A percentile compares a stretch with the other conserved stretches of the same genome.
These are phyloP conservation scores for Drosophila koepferae DNA, from an alignment of 2,888 invertebrate genomes.

Conservation along the genomic window DNA sequence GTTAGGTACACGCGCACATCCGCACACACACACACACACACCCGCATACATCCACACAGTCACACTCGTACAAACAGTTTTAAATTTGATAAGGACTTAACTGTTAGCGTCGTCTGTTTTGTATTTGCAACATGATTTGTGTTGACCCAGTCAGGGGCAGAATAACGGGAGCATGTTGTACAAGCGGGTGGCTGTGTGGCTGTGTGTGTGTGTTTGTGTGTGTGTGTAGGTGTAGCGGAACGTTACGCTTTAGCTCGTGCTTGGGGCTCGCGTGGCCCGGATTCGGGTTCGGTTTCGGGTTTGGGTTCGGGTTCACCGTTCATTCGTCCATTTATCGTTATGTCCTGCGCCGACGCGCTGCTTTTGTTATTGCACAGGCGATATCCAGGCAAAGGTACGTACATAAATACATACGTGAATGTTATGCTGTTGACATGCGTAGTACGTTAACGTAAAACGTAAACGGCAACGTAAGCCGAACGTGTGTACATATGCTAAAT, in stretches of 20 bases:
- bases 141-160: slow-evolving; percentile 56
- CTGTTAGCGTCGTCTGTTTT: slow-evolving; percentile 35
- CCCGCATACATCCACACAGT: slow-evolving; percentile 9
- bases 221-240: too few relatives aligned
- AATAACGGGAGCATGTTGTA: slow-evolving; percentile 39
- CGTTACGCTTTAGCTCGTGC: slow-evolving; percentile 6
- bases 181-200: background rate
- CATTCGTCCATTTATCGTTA: slow-evolving; percentile 22
- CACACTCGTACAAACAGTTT: slow-evolving; percentile 13
- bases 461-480: slow-evolving; percentile 25
- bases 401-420: background rate
- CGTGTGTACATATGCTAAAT: slow-evolving; percentile 30
- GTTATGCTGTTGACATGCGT: slow-evolving; percentile 42
- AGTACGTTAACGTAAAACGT: slow-evolving; percentile 43
- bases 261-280: background rate
- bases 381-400: slow-evolving; percentile 22
- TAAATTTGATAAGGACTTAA: slow-evolving; percentile 59
- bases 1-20: slow-evolving; percentile 22
- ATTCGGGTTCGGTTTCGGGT: background rate
- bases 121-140: slow-evolving; percentile 55
- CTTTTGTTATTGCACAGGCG: slow-evolving; percentile 33
- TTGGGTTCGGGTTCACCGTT: background rate
- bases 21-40: slow-evolving; percentile 8
- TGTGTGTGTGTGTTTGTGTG: background rate
- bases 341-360: slow-evolving; percentile 56